Evolutionary conservation across 1,140 invertebrate species (phyloP).

Genomic region (Aporrectodea caliginosa): DNA sequence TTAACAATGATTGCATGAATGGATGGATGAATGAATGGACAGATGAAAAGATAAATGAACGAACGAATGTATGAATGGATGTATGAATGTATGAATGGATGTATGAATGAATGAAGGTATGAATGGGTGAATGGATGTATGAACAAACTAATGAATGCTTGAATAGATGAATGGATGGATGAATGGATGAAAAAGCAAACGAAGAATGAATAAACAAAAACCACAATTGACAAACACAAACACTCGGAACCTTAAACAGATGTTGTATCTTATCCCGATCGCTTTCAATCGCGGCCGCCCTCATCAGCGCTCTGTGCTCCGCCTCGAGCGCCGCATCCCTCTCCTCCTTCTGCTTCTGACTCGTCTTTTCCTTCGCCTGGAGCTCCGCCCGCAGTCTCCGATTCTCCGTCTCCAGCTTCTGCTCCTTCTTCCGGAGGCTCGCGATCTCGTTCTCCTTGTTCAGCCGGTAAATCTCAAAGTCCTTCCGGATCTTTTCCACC

Average conservation of each 20-base stretch:
- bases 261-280: constrained; percentile 55
- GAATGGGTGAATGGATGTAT: too few species aligned
- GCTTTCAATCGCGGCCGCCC: constrained; percentile 53
- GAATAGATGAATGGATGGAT: too few species aligned
- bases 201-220: too few species aligned
- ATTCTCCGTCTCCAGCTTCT: constrained; percentile 51
- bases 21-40: too few species aligned
- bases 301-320: constrained; percentile 48
- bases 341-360: constrained; percentile 49
- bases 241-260: constrained; percentile 54
- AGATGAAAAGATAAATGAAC: too few species aligned
- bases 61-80: too few species aligned
- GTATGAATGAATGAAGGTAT: too few species aligned
- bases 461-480: constrained; percentile 55
- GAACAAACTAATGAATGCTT: too few species aligned
- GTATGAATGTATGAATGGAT: too few species aligned
- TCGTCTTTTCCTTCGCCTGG: constrained; percentile 52
- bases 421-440: constrained; percentile 52
- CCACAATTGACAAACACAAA: too few species aligned
- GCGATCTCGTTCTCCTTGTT: constrained; percentile 55
- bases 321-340: constrained; percentile 49
- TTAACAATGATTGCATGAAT: too few species aligned
- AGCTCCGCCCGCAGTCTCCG: constrained; percentile 51
- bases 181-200: too few species aligned
- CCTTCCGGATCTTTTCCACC: constrained; percentile 48